Conservation (phyloP, 2,888 invertebrate genomes). For the Unio pictorum region DNA sequence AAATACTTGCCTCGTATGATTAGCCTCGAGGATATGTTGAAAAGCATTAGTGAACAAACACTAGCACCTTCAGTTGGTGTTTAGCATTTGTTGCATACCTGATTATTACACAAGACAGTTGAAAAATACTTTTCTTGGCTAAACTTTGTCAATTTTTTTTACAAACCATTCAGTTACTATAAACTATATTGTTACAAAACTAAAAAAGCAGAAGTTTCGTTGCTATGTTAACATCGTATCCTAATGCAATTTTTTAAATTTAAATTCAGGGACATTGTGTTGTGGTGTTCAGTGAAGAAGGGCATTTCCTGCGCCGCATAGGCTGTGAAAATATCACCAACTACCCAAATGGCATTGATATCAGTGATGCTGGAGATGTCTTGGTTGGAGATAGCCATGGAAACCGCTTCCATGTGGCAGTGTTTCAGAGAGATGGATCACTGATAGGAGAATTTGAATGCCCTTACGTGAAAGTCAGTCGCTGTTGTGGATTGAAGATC, state of each 20-base stretch:
- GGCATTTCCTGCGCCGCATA: slow-evolving; percentile 90
- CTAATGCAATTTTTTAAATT: background rate
- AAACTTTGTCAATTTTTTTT: too few species aligned
- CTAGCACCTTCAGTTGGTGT: too few species aligned
- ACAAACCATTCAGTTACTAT: too few species aligned
- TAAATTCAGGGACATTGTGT: slow-evolving; percentile 88
- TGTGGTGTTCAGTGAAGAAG: slow-evolving; percentile 90
- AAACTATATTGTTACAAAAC: too few species aligned
- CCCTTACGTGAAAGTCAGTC: slow-evolving; percentile 97
- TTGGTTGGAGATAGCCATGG: slow-evolving; percentile 97
- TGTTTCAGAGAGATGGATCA: slow-evolving; percentile 89
- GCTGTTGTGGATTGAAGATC: slow-evolving; percentile 97
- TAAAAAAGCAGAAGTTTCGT: background rate
- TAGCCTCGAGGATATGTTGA: too few species aligned
- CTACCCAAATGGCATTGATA: slow-evolving; percentile 98
- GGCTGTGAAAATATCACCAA: slow-evolving; percentile 96
- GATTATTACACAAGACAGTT: too few species aligned
- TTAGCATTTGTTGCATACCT: too few species aligned
- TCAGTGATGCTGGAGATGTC: slow-evolving; percentile 96
- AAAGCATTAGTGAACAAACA: too few species aligned
- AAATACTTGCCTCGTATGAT: too few species aligned
- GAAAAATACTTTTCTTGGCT: too few species aligned
- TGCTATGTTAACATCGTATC: background rate
- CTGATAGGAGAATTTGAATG: slow-evolving; percentile 88
- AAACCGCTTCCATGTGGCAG: slow-evolving; percentile 97